Evolutionary conservation across 2,113 vertebrate genomes (phyloP).

Genomic region (Cebidichthys violaceus): DNA sequence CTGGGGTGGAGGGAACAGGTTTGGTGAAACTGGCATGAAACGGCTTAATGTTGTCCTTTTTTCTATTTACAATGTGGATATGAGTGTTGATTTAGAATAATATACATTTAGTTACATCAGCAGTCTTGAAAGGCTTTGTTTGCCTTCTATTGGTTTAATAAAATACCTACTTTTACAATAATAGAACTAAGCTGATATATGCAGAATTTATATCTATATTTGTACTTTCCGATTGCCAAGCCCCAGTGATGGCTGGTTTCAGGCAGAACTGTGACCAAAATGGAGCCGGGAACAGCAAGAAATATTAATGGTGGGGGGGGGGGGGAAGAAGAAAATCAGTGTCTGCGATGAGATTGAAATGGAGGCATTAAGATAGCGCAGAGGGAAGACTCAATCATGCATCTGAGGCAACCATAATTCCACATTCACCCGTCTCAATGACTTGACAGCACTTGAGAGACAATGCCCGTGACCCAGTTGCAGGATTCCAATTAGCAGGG

Average conservation of each 20-base stretch:
- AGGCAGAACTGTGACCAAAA: constrained; percentile 36
- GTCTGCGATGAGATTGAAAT: constrained; percentile 65
- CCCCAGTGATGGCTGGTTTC: constrained; percentile 1
- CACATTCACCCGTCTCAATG: constrained; percentile 75
- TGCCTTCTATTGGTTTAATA: neutral
- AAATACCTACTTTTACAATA: neutral
- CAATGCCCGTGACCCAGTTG: constrained; percentile 82
- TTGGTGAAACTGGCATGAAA: constrained; percentile 42
- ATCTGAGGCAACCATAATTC: constrained; percentile 74
- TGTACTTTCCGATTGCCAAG: neutral
- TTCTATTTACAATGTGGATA: constrained; percentile 1
- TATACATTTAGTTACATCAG: neutral
- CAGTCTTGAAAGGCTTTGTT: neutral
- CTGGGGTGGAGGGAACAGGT: constrained; percentile 20
- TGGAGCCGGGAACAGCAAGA: neutral
- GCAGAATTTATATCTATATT: neutral
- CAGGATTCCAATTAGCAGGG: constrained; percentile 79
- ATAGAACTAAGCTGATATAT: neutral
- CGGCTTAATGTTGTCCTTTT: constrained; percentile 10
- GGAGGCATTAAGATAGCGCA: constrained; percentile 63
- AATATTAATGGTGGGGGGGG: constrained; percentile 30
- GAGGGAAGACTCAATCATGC: constrained; percentile 74
- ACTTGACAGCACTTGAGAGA: constrained; percentile 83
- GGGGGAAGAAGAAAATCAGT: constrained; percentile 33
- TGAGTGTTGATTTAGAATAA: neutral